These are phyloP conservation scores for Scaptomyza graminum DNA, from an alignment of 1,140 invertebrate genomes.

Conservation along the genomic window DNA sequence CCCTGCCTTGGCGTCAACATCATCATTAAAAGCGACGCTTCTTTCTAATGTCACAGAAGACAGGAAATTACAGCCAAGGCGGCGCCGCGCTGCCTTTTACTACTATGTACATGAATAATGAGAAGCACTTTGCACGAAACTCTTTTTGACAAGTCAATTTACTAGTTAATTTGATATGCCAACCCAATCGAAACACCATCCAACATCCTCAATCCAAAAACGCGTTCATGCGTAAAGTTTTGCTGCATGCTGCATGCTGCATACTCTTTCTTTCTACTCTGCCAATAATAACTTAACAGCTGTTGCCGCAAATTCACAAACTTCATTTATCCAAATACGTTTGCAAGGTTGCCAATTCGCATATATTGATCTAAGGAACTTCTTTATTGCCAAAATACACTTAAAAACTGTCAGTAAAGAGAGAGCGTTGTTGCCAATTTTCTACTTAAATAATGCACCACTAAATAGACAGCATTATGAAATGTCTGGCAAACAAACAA, in stretches of 20 bases:
- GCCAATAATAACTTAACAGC: slow-evolving; percentile 60
- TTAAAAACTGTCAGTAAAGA: too few relatives aligned
- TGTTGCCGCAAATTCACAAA: slow-evolving; percentile 17
- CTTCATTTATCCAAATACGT: neutral
- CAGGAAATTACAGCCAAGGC: slow-evolving; percentile 40
- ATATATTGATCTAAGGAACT: too few relatives aligned
- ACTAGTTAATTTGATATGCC: slow-evolving; percentile 78
- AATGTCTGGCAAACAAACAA: neutral
- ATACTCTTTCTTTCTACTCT: neutral
- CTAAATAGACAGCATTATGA: neutral
- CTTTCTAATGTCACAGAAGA: slow-evolving; percentile 13
- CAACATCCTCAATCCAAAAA: neutral
- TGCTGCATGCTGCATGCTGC: neutral
- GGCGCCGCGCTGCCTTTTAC: neutral
- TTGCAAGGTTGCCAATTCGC: neutral
- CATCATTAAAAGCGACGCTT: slow-evolving; percentile 31
- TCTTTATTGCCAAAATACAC: too few relatives aligned
- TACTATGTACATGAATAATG: slow-evolving; percentile 35
- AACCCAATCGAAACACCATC: neutral
- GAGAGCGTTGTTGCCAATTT: slow-evolving; percentile 20
- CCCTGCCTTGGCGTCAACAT: neutral
- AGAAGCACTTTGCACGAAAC: slow-evolving; percentile 27
- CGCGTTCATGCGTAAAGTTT: slow-evolving; percentile 46
- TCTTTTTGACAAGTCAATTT: slow-evolving; percentile 78
- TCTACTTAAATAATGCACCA: neutral